Percentiles rank a stretch among this genome's conserved stretches.
Evolutionary conservation across 2,888 invertebrate genomes (phyloP).

Genomic region (Serrognathus titanus): DNA sequence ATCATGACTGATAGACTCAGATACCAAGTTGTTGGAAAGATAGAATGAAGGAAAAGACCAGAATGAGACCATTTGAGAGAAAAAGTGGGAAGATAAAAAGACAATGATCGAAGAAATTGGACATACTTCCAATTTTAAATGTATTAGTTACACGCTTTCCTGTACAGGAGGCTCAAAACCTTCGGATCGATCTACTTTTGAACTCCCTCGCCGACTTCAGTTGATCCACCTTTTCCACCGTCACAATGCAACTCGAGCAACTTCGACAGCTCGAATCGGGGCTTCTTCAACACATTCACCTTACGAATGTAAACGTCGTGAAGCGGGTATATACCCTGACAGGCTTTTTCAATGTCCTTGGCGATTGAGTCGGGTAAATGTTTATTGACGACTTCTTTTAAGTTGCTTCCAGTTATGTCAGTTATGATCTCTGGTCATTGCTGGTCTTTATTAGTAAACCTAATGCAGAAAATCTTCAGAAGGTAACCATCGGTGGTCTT

Average conservation of each 20-base stretch:
- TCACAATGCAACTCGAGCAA: conserved; percentile 95
- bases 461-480: conserved; percentile 96
- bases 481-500: conserved; percentile 98
- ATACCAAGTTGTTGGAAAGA: too few species aligned
- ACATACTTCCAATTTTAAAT: background rate
- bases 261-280: conserved; percentile 94
- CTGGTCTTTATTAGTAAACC: conserved; percentile 95
- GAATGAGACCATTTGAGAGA: too few species aligned
- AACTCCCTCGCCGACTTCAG: conserved; percentile 64
- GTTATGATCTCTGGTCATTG: conserved; percentile 83
- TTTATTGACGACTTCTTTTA: conserved; percentile 95
- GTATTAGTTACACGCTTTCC: conserved; percentile 76
- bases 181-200: conserved; percentile 85
- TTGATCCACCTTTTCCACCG: conserved; percentile 63
- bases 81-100: too few species aligned
- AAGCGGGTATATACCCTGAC: conserved; percentile 95
- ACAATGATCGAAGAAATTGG: too few species aligned
- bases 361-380: conserved; percentile 97
- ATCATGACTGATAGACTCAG: too few species aligned
- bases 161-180: conserved; percentile 99
- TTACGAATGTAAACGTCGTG: conserved; percentile 98
- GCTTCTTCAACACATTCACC: conserved; percentile 98
- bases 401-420: conserved; percentile 85
- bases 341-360: conserved; percentile 97
- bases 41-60: too few species aligned